Base-by-base conservation (phyloP, 2,888 invertebrate species). In the Zootermopsis nevadensis region DNA sequence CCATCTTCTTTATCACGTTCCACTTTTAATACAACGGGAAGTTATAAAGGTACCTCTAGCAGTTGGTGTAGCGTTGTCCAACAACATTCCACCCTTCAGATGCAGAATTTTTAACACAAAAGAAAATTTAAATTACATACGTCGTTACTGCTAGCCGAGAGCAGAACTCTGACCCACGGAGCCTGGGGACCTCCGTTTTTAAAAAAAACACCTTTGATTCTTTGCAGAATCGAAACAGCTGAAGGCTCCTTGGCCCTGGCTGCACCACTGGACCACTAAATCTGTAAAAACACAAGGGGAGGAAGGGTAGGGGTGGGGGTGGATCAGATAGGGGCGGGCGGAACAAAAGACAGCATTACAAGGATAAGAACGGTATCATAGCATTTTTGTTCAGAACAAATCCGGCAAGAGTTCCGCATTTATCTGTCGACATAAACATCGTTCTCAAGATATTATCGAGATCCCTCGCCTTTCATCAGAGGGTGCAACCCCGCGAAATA, bases 371-470 rank as follows among this genome's bases (percentile, higher is more conserved):
- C 7, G 24, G 33, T 27, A 8, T 66, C 33, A 69, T 60, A 60
- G n/a, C 60, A 48, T 48, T 48, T 48, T 19, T 48, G 48, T 48
- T 48, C 48, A n/a, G 0, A 60, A 60, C 60, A 60, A 60, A 60
- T n/a, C 60, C 60, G 8, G 69, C 69, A 69, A 69, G 33, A 33
- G 69, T 69, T 69, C 10, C 22, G 69, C 19, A 15, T 69, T 69
- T 69, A 69, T 69, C 69, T 69, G 19, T 3, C 33, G 33, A 30
- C 69, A 69, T 69, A 33, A 69, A 69, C 12, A 69, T 69, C 33
- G 7, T 22, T 69, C 19, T 31, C 15, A 60, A 60, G 60, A 27
- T 60, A 27, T 60, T n/a, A n/a, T 27, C 2, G n/a, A 60, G 15
- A 1, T n/a, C 60, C 60, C 60, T n/a, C 27, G 15, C 8, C 60